A percentile compares a stretch with the other conserved stretches of the same genome.
These are phyloP conservation scores for Anthopleura xanthogrammica DNA, from an alignment of 92 coral and sea anemone species.

Conservation along the genomic window DNA sequence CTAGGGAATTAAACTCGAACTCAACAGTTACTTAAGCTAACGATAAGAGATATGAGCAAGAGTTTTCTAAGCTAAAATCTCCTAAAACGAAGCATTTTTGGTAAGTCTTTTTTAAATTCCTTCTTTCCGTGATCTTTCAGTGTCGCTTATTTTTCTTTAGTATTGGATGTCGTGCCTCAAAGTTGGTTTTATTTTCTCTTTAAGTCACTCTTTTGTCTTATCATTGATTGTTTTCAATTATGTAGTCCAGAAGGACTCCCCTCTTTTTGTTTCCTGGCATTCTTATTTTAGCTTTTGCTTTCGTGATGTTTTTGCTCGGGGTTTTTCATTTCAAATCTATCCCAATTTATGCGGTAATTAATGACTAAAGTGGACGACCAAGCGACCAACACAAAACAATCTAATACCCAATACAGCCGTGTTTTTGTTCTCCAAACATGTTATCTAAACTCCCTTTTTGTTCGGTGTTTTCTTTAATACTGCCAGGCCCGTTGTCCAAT, in stretches of 20 bases:
- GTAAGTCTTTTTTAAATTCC: not conserved
- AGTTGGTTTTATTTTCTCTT: slow-evolving; percentile 9
- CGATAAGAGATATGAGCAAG: not conserved
- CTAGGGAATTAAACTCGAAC: not conserved
- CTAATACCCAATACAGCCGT: slow-evolving; percentile 1
- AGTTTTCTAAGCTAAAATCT: not conserved
- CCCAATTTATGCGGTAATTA: slow-evolving; percentile 9
- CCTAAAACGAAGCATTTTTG: not conserved
- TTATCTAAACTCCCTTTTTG: not conserved
- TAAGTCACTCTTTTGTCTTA: not conserved
- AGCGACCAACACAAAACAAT: slow-evolving; percentile 3
- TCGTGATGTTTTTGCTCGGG: not conserved
- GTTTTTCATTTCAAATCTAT: not conserved
- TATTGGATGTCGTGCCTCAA: not conserved
- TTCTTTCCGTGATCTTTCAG: not conserved
- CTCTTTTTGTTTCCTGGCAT: not conserved
- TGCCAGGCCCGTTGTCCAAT: not conserved
- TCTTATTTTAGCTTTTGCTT: not conserved
- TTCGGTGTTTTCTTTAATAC: not conserved
- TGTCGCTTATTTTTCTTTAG: not conserved
- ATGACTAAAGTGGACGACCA: slow-evolving; percentile 9
- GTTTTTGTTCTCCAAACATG: not conserved
- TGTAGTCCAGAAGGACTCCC: not conserved
- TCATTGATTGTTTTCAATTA: not conserved
- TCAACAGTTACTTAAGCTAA: not conserved